phyloP scores from a whole-genome alignment of 2,797 vertebrate genomes.

The Sebastolobus alascanus region DNA sequence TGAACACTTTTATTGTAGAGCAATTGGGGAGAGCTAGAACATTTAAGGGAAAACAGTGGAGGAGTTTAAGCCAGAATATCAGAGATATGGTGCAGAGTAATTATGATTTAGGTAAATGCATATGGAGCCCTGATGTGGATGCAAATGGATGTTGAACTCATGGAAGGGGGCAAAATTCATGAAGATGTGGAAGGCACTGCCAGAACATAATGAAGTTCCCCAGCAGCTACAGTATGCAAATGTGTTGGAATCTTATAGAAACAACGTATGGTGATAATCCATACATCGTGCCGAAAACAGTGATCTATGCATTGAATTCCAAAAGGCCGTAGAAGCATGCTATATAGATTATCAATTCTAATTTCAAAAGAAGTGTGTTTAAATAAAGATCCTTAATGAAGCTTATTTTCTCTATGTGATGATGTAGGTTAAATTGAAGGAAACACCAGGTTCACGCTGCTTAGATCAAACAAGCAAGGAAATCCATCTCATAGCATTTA shows the following conservation, averaged over 20 bases:
- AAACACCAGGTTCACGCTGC: background rate
- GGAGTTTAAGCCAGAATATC: background rate
- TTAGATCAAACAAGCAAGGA: background rate
- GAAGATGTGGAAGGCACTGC: background rate
- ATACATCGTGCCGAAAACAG: conserved; percentile 30
- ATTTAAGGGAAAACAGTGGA: background rate
- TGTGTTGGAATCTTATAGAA: conserved; percentile 4
- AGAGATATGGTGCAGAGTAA: background rate
- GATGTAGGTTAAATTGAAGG: too few species aligned
- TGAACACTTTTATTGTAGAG: background rate
- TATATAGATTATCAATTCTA: background rate
- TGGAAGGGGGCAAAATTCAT: background rate
- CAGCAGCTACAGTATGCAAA: conserved; percentile 33
- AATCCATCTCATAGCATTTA: background rate
- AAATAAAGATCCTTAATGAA: background rate
- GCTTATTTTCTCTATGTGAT: too few species aligned
- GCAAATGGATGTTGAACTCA: conserved; percentile 2
- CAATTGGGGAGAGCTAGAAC: background rate
- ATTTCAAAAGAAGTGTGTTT: conserved; percentile 1
- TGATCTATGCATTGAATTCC: background rate
- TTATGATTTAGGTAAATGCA: conserved; percentile 1
- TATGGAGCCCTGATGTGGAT: background rate
- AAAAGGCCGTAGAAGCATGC: background rate
- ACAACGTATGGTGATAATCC: background rate
- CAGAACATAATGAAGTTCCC: conserved; percentile 23